Percentiles rank a stretch among this genome's conserved stretches.
Conservation (phyloP, 1,140 invertebrate genomes). For the Apis dorsata region DNA sequence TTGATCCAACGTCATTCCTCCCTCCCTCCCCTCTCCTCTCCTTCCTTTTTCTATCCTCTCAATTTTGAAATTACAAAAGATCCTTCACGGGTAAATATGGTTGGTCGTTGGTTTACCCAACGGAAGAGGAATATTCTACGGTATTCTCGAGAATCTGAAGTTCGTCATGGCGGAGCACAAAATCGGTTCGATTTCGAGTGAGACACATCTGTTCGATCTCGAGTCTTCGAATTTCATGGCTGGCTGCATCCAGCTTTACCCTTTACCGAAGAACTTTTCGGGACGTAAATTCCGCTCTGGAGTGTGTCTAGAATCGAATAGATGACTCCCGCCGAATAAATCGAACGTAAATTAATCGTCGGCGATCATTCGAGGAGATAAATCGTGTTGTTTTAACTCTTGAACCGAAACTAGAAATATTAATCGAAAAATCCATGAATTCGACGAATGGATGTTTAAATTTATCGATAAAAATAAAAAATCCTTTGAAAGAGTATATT, state of each 20-base stretch:
- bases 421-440: neutral
- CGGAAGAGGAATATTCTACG: neutral
- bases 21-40: neutral
- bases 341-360: constrained; percentile 26
- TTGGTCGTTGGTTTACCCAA: neutral
- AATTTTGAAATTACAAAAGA: neutral
- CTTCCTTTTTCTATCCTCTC: neutral
- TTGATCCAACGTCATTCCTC: neutral
- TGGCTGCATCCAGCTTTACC: constrained; percentile 12
- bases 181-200: constrained; percentile 33
- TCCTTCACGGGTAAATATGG: too few relatives aligned
- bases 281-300: neutral
- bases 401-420: too few relatives aligned
- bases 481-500: too few relatives aligned
- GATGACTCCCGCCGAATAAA: neutral
- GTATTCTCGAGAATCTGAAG: neutral
- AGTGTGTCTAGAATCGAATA: neutral
- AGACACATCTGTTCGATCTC: constrained; percentile 29
- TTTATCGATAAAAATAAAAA: neutral
- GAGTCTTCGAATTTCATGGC: constrained; percentile 32
- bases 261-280: constrained; percentile 24
- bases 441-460: neutral
- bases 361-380: too few relatives aligned
- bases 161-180: neutral
- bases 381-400: neutral